Conservation (phyloP, 2,113 vertebrate species). For the Caloenas nicobarica region DNA sequence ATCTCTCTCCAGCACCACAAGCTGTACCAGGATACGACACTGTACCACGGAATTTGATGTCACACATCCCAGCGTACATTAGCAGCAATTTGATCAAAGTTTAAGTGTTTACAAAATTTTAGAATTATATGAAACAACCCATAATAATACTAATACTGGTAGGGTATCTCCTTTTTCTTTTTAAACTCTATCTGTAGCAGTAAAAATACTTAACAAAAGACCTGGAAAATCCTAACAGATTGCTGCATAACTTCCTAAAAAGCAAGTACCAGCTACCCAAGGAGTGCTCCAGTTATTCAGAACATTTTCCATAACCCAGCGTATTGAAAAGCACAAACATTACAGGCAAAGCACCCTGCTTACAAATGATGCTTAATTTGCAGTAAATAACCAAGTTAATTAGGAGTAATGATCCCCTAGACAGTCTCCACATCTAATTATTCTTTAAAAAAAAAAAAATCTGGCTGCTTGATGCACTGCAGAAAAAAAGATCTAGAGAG, state of each 20-base stretch:
- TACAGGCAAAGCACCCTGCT: constrained; percentile 70
- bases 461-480: constrained; percentile 69
- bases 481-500: constrained; percentile 77
- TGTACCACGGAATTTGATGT: background rate
- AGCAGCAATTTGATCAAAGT: background rate
- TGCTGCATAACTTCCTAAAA: background rate
- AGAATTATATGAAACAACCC: background rate
- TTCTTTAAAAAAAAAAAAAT: constrained; percentile 73
- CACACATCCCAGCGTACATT: background rate
- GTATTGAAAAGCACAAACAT: constrained; percentile 44
- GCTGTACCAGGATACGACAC: background rate
- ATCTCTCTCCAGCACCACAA: background rate
- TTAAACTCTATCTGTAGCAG: background rate
- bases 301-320: constrained; percentile 32
- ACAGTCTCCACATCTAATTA: constrained; percentile 85
- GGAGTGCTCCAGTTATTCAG: background rate
- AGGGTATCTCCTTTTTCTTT: background rate
- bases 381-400: constrained; percentile 91
- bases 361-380: constrained; percentile 84
- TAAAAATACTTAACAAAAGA: background rate
- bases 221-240: background rate
- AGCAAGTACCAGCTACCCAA: background rate
- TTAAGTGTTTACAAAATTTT: background rate
- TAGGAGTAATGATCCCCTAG: constrained; percentile 91
- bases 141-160: background rate